phyloP scores from a whole-genome alignment of 2,888 invertebrate species.

The Macaria notata region DNA sequence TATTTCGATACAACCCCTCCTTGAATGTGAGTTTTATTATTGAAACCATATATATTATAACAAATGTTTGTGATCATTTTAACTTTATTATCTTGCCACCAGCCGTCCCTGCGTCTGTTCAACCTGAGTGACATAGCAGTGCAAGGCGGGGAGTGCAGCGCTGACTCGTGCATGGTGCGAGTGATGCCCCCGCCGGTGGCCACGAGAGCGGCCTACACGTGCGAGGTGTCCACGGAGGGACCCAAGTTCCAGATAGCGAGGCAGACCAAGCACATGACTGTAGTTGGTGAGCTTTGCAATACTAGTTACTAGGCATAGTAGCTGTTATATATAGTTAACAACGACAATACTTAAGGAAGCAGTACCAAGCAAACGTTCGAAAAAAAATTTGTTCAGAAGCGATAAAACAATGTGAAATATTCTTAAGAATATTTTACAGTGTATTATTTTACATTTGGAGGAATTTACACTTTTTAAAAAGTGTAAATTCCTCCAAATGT shows the following conservation, averaged over 20 bases:
- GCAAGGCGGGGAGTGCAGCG: conserved; percentile 66
- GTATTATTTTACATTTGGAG: too few relatives aligned
- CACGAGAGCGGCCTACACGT: conserved; percentile 67
- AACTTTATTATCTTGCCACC: conserved; percentile 29
- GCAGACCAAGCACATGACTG: conserved; percentile 74
- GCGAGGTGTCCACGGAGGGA: conserved; percentile 75
- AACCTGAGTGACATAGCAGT: conserved; percentile 73
- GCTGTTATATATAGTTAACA: too few relatives aligned
- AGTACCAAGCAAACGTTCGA: too few relatives aligned
- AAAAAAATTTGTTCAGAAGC: too few relatives aligned
- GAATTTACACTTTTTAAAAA: too few relatives aligned
- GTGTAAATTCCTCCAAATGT: too few relatives aligned
- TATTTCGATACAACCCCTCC: conserved; percentile 73
- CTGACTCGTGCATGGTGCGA: conserved; percentile 64
- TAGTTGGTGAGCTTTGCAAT: conserved; percentile 61
- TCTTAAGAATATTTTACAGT: too few relatives aligned
- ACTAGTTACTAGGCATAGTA: too few relatives aligned
- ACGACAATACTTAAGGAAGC: too few relatives aligned
- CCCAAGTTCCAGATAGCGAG: conserved; percentile 74
- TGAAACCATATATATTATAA: neutral
- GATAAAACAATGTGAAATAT: too few relatives aligned
- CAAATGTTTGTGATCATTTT: neutral
- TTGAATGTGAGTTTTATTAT: conserved; percentile 54
- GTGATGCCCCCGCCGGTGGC: conserved; percentile 73
- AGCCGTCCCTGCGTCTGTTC: conserved; percentile 71